Percentiles rank a stretch among this genome's conserved stretches.
Evolutionary conservation across 2,113 vertebrate species (phyloP).

Genomic region (Nothocercus nigrocapillus): DNA sequence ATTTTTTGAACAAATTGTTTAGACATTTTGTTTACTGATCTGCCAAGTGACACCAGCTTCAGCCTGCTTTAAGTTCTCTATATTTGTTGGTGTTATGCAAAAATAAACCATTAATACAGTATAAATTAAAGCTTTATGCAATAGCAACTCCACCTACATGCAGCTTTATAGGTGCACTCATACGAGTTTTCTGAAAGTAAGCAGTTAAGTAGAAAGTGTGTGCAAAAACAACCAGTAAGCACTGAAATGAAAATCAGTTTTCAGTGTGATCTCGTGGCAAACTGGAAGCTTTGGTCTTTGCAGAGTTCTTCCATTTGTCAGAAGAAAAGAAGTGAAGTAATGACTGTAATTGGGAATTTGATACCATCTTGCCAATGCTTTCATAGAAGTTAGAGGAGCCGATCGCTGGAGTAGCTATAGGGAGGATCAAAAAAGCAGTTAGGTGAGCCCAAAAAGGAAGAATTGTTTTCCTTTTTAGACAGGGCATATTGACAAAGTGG

Average conservation of each 20-base stretch:
- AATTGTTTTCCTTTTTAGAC: not conserved
- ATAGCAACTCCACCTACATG: not conserved
- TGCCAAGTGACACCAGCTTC: not conserved
- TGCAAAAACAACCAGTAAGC: not conserved
- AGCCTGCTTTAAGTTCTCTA: not conserved
- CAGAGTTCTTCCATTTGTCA: not conserved
- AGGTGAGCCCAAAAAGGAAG: not conserved
- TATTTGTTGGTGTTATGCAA: not conserved
- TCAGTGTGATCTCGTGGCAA: not conserved
- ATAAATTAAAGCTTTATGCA: not conserved
- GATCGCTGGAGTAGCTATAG: fast-evolving
- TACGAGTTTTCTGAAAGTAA: not conserved
- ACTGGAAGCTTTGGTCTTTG: not conserved
- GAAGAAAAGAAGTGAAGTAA: not conserved
- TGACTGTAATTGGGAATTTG: not conserved
- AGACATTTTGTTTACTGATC: not conserved
- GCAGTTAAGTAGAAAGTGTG: not conserved
- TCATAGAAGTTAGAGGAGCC: not conserved
- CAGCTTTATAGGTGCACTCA: not conserved
- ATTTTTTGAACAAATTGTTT: not conserved
- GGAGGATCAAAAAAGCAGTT: not conserved
- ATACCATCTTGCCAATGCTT: not conserved
- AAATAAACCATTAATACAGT: not conserved
- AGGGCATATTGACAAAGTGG: fast-evolving
- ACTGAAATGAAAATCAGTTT: not conserved